Base-by-base conservation (phyloP, 1,140 invertebrate species). In the Cydia pomonella region DNA sequence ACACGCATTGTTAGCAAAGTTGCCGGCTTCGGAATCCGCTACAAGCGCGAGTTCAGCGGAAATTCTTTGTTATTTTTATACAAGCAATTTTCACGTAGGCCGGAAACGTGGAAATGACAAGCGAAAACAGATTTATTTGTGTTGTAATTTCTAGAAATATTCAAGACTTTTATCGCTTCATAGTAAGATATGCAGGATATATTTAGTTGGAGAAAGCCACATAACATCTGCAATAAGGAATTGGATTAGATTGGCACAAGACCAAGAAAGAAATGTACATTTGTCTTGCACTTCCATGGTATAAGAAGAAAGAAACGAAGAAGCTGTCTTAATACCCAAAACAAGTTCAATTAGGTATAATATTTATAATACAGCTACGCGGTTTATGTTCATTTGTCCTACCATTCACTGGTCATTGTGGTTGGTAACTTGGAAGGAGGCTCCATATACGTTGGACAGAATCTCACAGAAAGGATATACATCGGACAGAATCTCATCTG, bases 1-100 rank as follows among this genome's bases (percentile, higher is more conserved):
- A 84, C 81, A 81, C 77, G 81, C 81, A 83, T 84, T 84, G 83
- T 84, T 80, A 76, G 72, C 47, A 59, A 76, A 74, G 73, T 76
- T 79, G 50, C 47, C 4, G 47, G 47, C 27, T 66, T 13, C 64
- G 64, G 29, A 69, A 69, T 33, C 64, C 71, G 71, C 38, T 72
- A 23, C 41, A 72, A 47, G 33, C 25, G 71, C 33, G 44, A 47
- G 44, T 50, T 44, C 44, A 47, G 33, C 29, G 41, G 41, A 72
- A 47, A 72, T 72, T 72, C 71, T 72, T 69, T 69, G 64, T 69
- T 33, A 69, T 69, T 69, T 69, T 69, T 69, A 69, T 69, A 38
- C 64, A 2, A 69, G 64, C 64, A 69, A 69, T 69, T 69, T 69
- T 69, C 33, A 69, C 64, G 29, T 69, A 69, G 64, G 64, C 64